A percentile compares a stretch with the other conserved stretches of the same genome.
Evolutionary conservation across 2,113 vertebrate species (phyloP).

Genomic region (Ceyx margarethae): DNA sequence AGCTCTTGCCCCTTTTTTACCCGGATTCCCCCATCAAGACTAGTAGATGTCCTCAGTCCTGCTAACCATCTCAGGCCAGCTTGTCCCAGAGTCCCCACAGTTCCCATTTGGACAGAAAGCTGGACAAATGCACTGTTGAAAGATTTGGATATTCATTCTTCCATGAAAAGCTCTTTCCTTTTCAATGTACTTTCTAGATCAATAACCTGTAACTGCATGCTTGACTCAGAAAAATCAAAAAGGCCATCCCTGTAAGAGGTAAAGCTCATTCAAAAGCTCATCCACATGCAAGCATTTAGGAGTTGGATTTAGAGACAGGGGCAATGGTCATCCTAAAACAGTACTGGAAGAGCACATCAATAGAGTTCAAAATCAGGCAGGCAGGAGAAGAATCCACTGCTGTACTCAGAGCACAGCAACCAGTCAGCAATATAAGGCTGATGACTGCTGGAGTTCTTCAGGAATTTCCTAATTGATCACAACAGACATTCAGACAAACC

Average conservation of each 20-base stretch:
- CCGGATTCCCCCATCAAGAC: conserved; percentile 83
- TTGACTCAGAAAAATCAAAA: neutral
- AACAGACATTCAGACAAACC: neutral
- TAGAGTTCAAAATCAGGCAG: neutral
- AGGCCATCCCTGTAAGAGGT: neutral
- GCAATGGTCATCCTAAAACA: neutral
- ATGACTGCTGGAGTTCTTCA: neutral
- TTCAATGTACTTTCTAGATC: neutral
- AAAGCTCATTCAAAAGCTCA: neutral
- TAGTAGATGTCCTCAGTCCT: conserved; percentile 73
- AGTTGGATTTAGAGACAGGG: neutral
- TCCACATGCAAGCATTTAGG: neutral
- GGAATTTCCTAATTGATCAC: neutral
- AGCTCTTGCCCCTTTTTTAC: conserved; percentile 82
- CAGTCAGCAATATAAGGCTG: neutral
- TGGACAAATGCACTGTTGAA: conserved; percentile 77
- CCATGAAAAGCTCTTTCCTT: neutral
- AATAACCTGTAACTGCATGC: neutral
- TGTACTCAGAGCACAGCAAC: neutral
- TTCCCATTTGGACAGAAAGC: conserved; percentile 80
- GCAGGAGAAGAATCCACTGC: neutral
- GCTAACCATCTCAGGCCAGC: conserved; percentile 82
- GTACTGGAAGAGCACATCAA: neutral
- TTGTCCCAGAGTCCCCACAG: conserved; percentile 74
- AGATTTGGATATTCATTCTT: neutral